Percentiles rank a stretch among this genome's conserved stretches.
These are phyloP conservation scores for Sitobion miscanthi DNA, from an alignment of 1,140 invertebrate species.

Conservation along the genomic window DNA sequence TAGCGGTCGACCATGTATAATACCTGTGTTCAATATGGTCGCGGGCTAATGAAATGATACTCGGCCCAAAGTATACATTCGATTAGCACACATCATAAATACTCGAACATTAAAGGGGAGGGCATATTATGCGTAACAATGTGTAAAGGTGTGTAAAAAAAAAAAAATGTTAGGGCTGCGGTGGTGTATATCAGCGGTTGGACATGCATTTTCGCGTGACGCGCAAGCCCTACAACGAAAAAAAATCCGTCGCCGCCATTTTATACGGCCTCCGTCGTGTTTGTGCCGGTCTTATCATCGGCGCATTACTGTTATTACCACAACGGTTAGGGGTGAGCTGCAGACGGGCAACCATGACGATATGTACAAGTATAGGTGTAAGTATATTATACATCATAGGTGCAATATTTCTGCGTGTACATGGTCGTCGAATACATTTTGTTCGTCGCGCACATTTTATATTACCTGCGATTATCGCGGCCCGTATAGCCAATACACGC, in stretches of 20 bases:
- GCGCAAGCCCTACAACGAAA: slow-evolving; percentile 39
- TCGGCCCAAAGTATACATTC: background rate
- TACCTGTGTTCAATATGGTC: background rate
- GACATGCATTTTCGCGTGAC: slow-evolving; percentile 54
- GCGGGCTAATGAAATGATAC: slow-evolving; percentile 5
- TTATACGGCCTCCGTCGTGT: slow-evolving; percentile 46
- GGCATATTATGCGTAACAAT: background rate
- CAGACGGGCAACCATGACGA: background rate
- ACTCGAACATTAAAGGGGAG: background rate
- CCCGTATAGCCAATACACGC: no score
- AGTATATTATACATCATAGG: background rate
- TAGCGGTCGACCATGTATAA: background rate
- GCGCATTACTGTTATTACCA: background rate
- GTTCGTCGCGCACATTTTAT: no score
- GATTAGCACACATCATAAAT: background rate
- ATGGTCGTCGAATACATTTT: background rate
- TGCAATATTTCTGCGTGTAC: background rate
- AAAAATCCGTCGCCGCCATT: slow-evolving; percentile 42
- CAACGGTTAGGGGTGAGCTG: background rate
- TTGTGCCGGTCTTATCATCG: background rate
- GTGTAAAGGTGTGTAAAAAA: background rate
- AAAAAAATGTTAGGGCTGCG: background rate
- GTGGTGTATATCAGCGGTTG: slow-evolving; percentile 28
- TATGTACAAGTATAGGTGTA: background rate
- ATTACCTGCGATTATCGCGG: no score